phyloP scores from a whole-genome alignment of 2,888 invertebrate genomes.

The Andrena dorsata region DNA sequence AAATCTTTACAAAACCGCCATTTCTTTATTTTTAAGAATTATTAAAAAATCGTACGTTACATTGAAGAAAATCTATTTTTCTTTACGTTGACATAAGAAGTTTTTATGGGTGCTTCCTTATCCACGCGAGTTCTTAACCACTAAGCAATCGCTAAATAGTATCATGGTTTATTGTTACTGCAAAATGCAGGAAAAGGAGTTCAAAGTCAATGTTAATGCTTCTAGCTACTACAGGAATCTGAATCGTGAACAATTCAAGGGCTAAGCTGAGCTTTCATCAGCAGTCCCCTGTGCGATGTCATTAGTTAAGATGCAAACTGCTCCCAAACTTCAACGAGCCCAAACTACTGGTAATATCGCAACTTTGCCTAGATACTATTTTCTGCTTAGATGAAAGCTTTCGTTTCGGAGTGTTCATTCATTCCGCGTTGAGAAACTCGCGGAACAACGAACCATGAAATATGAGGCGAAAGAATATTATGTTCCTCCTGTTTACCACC shows the following conservation, averaged over 20 bases:
- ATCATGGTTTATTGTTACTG: background rate
- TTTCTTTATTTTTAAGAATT: too few relatives aligned
- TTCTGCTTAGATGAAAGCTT: conserved; percentile 6
- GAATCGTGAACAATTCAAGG: conserved; percentile 26
- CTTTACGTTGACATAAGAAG: too few relatives aligned
- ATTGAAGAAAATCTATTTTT: too few relatives aligned
- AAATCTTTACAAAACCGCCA: too few relatives aligned
- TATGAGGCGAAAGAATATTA: conserved; percentile 12
- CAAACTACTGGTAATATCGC: conserved; percentile 55
- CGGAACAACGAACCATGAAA: background rate
- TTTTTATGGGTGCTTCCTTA: too few relatives aligned
- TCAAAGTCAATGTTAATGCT: conserved; percentile 2
- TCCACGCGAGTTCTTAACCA: too few relatives aligned
- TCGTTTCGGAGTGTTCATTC: conserved; percentile 16
- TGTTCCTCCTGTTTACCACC: background rate
- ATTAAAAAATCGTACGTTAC: too few relatives aligned
- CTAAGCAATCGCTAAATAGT: too few relatives aligned
- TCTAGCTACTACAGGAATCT: background rate
- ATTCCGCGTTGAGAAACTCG: background rate
- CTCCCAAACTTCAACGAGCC: conserved; percentile 58
- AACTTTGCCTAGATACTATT: conserved; percentile 9
- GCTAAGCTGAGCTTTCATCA: conserved; percentile 34
- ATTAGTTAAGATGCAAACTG: conserved; percentile 68
- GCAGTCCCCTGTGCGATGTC: conserved; percentile 55
- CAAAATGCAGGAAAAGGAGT: background rate